Percentiles rank a stretch among this genome's conserved stretches.
Evolutionary conservation across 2,113 vertebrate genomes (phyloP).

Genomic region (Sinosuthora webbiana): DNA sequence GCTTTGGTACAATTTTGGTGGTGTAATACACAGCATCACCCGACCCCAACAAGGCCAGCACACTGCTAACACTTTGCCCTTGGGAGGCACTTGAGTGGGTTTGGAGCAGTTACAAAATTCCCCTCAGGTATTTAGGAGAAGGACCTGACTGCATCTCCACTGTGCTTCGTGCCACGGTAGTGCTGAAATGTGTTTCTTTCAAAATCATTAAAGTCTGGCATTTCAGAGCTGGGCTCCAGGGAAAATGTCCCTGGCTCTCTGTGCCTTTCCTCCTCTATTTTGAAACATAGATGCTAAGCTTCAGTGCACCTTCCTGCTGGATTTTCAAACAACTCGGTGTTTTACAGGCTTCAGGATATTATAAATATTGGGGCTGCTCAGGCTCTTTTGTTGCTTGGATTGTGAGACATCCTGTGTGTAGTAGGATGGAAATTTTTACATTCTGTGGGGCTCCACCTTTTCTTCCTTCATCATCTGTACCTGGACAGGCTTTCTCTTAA

Average conservation of each 20-base stretch:
- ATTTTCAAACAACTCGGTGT: neutral
- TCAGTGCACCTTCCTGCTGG: neutral
- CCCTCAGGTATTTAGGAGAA: slow-evolving; percentile 33
- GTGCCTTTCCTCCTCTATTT: slow-evolving; percentile 5
- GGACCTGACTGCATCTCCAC: slow-evolving; percentile 5
- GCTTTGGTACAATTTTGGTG: slow-evolving; percentile 28
- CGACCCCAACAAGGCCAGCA: neutral
- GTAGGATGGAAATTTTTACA: neutral
- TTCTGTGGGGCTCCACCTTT: neutral
- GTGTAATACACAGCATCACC: slow-evolving; percentile 24
- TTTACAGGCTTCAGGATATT: slow-evolving; percentile 13
- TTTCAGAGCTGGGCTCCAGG: slow-evolving; percentile 49
- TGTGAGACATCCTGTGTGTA: neutral
- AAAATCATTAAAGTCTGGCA: slow-evolving; percentile 62
- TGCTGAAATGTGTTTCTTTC: slow-evolving; percentile 68
- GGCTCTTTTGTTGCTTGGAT: neutral
- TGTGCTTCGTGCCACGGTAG: neutral
- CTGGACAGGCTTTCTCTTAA: neutral
- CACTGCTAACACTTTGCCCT: slow-evolving; percentile 35
- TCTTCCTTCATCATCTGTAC: neutral
- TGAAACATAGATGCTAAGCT: neutral
- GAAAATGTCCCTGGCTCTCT: slow-evolving; percentile 1
- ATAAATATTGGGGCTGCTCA: slow-evolving; percentile 5
- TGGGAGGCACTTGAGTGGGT: slow-evolving; percentile 2
- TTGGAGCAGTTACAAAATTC: neutral